Percentiles rank a stretch among this genome's conserved stretches.
Evolutionary conservation across 1,140 invertebrate species (phyloP).

Genomic region (Papilio polytes): DNA sequence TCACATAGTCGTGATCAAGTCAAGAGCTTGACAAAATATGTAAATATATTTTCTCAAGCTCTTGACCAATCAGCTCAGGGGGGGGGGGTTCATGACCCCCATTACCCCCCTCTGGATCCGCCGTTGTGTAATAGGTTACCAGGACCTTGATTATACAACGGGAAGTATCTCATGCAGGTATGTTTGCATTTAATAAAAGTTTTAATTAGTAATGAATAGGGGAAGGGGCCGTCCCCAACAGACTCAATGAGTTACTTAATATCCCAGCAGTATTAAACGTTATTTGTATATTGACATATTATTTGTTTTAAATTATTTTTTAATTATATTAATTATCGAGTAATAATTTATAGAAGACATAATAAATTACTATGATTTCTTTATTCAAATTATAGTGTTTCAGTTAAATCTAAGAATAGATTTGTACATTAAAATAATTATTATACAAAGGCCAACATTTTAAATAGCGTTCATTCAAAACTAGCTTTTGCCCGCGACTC

Average conservation of each 20-base stretch:
- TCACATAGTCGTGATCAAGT: too few relatives aligned
- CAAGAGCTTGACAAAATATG: too few relatives aligned
- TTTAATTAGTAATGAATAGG: conserved; percentile 21
- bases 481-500: too few relatives aligned
- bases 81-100: too few relatives aligned
- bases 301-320: background rate
- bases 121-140: background rate
- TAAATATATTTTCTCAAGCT: too few relatives aligned
- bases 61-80: too few relatives aligned
- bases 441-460: background rate
- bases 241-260: background rate
- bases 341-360: background rate
- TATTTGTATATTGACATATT: background rate
- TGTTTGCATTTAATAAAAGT: background rate
- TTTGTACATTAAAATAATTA: background rate
- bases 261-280: background rate
- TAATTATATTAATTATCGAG: background rate
- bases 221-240: background rate
- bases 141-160: conserved; percentile 6
- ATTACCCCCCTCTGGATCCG: too few relatives aligned
- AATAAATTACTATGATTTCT: background rate
- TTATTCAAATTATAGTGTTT: background rate
- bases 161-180: conserved; percentile 8
- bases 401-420: background rate
- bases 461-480: background rate